Evolutionary conservation across 2,797 vertebrate genomes (phyloP).

Genomic region (Peromyscus aztecus): DNA sequence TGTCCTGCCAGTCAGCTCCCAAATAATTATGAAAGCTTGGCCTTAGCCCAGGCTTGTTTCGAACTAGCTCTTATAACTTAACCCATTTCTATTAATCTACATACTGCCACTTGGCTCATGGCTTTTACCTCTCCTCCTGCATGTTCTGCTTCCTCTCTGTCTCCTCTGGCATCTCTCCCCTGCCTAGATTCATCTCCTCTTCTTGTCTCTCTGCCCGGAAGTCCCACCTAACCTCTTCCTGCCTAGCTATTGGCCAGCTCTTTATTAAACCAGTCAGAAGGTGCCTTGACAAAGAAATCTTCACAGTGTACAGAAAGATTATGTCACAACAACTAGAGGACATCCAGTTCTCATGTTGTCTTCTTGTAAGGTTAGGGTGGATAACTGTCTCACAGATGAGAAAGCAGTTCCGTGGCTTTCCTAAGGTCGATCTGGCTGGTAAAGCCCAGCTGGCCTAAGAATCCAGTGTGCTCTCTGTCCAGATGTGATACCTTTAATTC

Average conservation of each 20-base stretch:
- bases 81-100: not conserved
- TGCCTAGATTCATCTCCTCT: not conserved
- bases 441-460: not conserved
- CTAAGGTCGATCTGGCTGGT: not conserved
- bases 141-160: not conserved
- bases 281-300: not conserved
- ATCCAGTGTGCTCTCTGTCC: no score
- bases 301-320: not conserved
- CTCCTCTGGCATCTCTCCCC: not conserved
- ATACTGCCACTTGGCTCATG: not conserved
- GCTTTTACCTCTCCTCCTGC: not conserved
- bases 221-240: not conserved
- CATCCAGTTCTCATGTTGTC: rapidly evolving
- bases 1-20: not conserved
- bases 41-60: not conserved
- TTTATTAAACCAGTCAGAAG: not conserved
- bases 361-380: not conserved
- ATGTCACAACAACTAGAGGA: not conserved
- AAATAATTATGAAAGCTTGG: not conserved
- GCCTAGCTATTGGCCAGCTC: not conserved
- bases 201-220: not conserved
- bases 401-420: not conserved
- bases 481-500: not conserved
- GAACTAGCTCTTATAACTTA: not conserved
- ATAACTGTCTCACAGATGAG: not conserved